Conservation (phyloP, 2,888 invertebrate genomes). For the Zelleria hepariella region DNA sequence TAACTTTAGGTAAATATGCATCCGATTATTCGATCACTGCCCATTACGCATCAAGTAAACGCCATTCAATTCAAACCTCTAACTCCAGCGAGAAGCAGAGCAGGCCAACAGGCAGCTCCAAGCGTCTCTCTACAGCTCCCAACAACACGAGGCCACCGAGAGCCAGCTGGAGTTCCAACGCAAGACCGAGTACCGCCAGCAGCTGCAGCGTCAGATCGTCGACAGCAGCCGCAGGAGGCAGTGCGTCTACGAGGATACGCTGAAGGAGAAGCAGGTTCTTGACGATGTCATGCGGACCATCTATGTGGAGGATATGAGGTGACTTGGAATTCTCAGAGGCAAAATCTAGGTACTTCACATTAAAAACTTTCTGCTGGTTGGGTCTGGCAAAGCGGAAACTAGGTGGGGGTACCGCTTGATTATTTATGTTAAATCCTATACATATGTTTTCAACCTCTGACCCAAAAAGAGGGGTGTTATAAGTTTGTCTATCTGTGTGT, state of each 20-base stretch:
- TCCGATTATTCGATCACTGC: too few relatives aligned
- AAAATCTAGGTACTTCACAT: too few relatives aligned
- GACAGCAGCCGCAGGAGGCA: constrained; percentile 60
- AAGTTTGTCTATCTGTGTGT: too few relatives aligned
- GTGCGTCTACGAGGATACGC: constrained; percentile 69
- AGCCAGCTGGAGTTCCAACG: constrained; percentile 33
- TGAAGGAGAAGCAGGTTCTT: constrained; percentile 74
- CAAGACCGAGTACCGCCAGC: constrained; percentile 50
- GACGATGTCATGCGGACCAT: constrained; percentile 74
- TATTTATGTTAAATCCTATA: too few relatives aligned
- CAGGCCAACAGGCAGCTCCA: constrained; percentile 38
- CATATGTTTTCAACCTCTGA: too few relatives aligned
- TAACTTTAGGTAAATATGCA: too few relatives aligned
- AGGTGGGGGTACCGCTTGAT: too few relatives aligned
- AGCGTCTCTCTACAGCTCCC: constrained; percentile 42
- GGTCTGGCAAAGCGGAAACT: too few relatives aligned
- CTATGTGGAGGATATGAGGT: constrained; percentile 74
- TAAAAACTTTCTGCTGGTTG: too few relatives aligned
- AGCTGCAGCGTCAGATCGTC: constrained; percentile 73
- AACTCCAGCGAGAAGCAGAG: constrained; percentile 39
- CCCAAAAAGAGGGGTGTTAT: too few relatives aligned
- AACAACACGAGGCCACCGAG: constrained; percentile 40
- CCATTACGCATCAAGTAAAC: background rate
- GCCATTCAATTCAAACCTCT: background rate
- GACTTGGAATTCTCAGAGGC: too few relatives aligned